Conservation (phyloP, 2,113 vertebrate species). For the Hystrix cristata region DNA sequence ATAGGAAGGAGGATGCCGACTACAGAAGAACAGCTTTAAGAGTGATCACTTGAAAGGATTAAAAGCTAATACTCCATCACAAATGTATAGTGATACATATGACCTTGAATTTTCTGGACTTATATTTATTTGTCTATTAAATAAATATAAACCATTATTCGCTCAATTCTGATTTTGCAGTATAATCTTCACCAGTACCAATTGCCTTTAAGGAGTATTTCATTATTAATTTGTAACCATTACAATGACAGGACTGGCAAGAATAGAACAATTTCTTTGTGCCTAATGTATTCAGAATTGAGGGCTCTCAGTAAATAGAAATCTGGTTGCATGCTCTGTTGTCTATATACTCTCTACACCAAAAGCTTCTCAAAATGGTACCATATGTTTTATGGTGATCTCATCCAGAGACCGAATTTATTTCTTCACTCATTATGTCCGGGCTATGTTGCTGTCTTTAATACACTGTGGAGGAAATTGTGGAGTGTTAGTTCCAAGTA, state of each 20-base stretch:
- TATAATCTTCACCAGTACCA: neutral
- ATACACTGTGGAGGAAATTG: neutral
- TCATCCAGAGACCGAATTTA: neutral
- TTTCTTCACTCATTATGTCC: neutral
- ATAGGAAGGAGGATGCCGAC: neutral
- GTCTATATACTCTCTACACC: neutral
- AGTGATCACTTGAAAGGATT: neutral
- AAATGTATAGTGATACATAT: neutral
- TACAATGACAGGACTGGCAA: neutral
- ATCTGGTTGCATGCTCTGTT: neutral
- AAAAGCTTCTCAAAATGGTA: neutral
- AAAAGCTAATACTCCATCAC: neutral
- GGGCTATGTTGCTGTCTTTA: neutral
- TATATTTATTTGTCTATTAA: neutral
- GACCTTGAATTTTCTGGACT: neutral
- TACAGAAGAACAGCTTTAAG: neutral
- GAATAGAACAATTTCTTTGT: neutral
- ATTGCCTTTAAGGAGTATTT: neutral
- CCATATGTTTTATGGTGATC: neutral
- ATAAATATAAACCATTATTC: neutral
- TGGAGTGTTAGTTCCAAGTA: neutral
- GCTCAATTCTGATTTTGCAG: neutral
- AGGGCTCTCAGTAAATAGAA: neutral
- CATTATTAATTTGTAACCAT: neutral
- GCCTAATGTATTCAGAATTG: neutral